Evolutionary conservation across 2,113 vertebrate species (phyloP).

Genomic region (sheep (Ovis aries)): DNA sequence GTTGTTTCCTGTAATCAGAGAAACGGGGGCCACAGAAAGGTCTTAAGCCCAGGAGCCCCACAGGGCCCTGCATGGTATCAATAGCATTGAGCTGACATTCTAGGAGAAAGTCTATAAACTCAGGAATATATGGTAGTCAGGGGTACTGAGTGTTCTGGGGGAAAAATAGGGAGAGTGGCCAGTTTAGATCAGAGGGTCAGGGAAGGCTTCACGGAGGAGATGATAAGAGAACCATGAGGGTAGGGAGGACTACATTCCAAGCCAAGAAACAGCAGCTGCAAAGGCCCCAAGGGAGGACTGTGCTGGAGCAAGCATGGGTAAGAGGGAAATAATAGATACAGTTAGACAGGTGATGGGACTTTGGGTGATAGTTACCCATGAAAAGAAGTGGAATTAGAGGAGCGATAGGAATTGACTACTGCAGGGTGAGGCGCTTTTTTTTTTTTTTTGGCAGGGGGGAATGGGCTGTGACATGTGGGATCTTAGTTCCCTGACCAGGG

Average conservation of each 20-base stretch:
- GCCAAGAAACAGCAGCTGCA: not conserved
- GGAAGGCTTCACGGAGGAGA: not conserved
- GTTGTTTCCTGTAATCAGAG: not conserved
- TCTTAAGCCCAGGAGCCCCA: not conserved
- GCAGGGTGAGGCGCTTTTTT: not conserved
- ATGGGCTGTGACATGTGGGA: not conserved
- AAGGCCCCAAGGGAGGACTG: not conserved
- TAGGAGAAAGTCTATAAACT: not conserved
- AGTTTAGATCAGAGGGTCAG: not conserved
- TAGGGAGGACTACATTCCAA: not conserved
- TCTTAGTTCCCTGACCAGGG: not conserved
- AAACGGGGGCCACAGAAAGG: not conserved
- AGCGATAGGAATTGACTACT: not conserved
- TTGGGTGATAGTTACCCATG: not conserved
- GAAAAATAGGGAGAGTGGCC: not conserved
- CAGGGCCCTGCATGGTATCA: not conserved
- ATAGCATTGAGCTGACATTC: not conserved
- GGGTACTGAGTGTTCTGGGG: not conserved
- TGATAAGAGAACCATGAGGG: not conserved
- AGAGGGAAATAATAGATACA: not conserved
- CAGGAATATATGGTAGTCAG: not conserved
- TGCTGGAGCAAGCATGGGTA: not conserved
- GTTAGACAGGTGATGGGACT: not conserved
- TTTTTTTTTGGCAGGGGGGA: not conserved
- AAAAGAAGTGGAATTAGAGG: not conserved